Evolutionary conservation across 2,797 vertebrate genomes (phyloP), one percentile per base, ranked within the genome.

Genomic region (Zalophus californianus): DNA sequence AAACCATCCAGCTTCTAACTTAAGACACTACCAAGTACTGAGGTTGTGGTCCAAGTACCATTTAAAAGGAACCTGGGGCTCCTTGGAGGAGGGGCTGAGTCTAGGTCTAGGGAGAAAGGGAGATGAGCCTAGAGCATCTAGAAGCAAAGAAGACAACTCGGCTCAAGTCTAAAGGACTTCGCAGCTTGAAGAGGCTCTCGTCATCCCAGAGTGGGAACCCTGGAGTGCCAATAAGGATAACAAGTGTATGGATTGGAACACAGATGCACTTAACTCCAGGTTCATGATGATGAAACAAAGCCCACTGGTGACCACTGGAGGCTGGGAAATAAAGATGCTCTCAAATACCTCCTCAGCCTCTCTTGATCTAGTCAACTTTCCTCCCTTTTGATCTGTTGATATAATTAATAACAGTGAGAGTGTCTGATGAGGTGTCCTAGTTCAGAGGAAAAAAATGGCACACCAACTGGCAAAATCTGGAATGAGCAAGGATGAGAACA

Each of bases 221-320:
- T 8, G 14, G n/a, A 23, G 54, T 4, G 0, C 44, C 50, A 21
- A 1, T 38, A 15, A 75, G 79, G 50, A 6, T 27, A 9, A 0
- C 56, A n/a, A 12, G 16, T 50, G 11, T 50, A 32, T 11, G 66
- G 48, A 13, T 50, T 23, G 23, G 52, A 64, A 44, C 27, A 44
- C 13, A 27, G 15, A 13, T 29, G 27, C 0, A 5, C 38, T 14
- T 35, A 44, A 29, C 18, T 60, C 54, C 14, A 16, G 1, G 1
- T 62, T 44, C 44, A 11, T 86, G 64, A 20, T 38, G n/a, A 62
- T 68, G 16, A 68, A 68, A 52, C 25, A 41, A 52, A 78, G 23
- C 41, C 25, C 15, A 12, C 38, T 18, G 27, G n/a, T 54, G 29
- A 29, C 48, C 7, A 0, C 1, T 60, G 83, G 84, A 83, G 38